Conservation (phyloP, 2,797 vertebrate genomes). For the Sebastes paucispinis region DNA sequence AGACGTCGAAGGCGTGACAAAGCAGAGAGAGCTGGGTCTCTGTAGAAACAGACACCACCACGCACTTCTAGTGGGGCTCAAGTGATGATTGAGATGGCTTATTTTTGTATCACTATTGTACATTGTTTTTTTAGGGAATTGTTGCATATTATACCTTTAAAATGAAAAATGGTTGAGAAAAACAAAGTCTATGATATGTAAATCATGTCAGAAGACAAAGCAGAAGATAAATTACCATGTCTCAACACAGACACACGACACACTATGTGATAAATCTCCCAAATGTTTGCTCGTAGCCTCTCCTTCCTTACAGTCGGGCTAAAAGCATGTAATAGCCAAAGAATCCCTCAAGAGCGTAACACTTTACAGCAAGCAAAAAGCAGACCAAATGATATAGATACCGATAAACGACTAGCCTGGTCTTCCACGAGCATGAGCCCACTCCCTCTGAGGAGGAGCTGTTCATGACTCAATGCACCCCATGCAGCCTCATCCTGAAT, state of each 20-base stretch:
- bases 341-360: neutral
- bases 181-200: neutral
- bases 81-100: too few species aligned
- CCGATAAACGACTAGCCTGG: neutral
- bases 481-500: constrained; percentile 62
- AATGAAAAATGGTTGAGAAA: neutral
- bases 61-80: too few species aligned
- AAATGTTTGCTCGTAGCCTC: neutral
- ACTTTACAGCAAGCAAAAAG: constrained; percentile 7
- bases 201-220: neutral
- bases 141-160: too few species aligned
- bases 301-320: neutral
- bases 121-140: too few species aligned
- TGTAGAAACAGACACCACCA: too few species aligned
- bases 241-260: neutral
- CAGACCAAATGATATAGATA: constrained; percentile 6
- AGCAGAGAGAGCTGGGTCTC: too few species aligned
- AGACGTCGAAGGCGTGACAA: too few species aligned
- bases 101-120: too few species aligned
- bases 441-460: constrained; percentile 44
- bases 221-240: neutral
- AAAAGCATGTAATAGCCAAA: neutral
- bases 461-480: constrained; percentile 54
- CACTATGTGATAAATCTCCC: neutral
- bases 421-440: constrained; percentile 29